These are phyloP conservation scores for Vannuccia rotundouncinata DNA, from an alignment of 2,888 invertebrate species.

Conservation along the genomic window DNA sequence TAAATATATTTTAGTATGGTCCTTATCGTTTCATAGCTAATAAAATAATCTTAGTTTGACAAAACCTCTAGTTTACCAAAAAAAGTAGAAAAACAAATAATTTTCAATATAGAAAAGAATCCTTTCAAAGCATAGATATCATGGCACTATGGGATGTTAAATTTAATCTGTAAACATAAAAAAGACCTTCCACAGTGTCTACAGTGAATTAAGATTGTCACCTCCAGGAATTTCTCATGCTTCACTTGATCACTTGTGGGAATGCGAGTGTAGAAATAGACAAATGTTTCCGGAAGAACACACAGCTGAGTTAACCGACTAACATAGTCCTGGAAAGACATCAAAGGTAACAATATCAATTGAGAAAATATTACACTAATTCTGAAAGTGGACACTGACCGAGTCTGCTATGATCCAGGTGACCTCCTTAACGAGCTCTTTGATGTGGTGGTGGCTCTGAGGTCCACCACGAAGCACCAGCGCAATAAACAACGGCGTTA, in stretches of 20 bases:
- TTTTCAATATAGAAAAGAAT: too few relatives aligned
- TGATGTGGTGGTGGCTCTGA: neutral
- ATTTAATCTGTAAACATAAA: too few relatives aligned
- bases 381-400: neutral
- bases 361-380: neutral
- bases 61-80: too few relatives aligned
- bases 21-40: too few relatives aligned
- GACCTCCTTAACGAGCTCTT: neutral
- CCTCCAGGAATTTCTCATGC: neutral
- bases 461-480: neutral
- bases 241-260: neutral
- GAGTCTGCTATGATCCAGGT: neutral
- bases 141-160: too few relatives aligned
- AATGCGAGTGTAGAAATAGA: slow-evolving; percentile 11
- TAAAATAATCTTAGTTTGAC: too few relatives aligned
- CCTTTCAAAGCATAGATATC: too few relatives aligned
- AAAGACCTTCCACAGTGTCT: too few relatives aligned
- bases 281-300: slow-evolving; percentile 30
- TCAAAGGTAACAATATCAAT: neutral
- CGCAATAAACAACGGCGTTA: neutral
- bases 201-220: neutral
- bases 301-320: slow-evolving; percentile 18
- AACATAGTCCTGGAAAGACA: slow-evolving; percentile 18
- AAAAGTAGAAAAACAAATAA: too few relatives aligned
- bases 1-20: too few relatives aligned